Conservation (phyloP, 2,797 vertebrate species). For the Phylloscopus collybita region DNA sequence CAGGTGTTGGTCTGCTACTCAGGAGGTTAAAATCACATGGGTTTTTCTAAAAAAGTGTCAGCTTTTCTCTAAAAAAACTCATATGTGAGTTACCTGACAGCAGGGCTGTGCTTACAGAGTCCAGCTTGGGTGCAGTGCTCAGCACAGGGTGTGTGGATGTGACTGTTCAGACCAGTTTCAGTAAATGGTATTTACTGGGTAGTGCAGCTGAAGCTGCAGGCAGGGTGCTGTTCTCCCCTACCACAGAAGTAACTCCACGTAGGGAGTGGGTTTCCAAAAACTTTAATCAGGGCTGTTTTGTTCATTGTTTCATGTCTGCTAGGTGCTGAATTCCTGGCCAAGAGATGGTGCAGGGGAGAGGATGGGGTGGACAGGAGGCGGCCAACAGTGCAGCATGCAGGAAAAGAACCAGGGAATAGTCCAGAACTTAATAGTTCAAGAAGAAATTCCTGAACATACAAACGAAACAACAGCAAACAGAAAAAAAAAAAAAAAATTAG, state of each 20-base stretch:
- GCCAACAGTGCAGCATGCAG: background rate
- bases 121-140: background rate
- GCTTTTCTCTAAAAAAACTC: background rate
- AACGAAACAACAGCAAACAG: background rate
- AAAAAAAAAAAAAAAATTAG: background rate
- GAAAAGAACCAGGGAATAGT: background rate
- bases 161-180: background rate
- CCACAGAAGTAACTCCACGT: background rate
- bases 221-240: background rate
- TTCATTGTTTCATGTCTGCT: background rate
- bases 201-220: background rate
- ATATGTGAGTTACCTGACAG: background rate
- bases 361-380: background rate
- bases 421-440: background rate
- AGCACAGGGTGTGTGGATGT: rapidly evolving
- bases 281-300: background rate
- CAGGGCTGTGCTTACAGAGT: background rate
- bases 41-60: background rate
- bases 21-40: background rate
- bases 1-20: background rate
- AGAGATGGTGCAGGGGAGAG: background rate
- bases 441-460: background rate
- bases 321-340: background rate
- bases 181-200: background rate
- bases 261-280: background rate